phyloP scores from a whole-genome alignment of 1,140 invertebrate species.

The Drosophila santomea region DNA sequence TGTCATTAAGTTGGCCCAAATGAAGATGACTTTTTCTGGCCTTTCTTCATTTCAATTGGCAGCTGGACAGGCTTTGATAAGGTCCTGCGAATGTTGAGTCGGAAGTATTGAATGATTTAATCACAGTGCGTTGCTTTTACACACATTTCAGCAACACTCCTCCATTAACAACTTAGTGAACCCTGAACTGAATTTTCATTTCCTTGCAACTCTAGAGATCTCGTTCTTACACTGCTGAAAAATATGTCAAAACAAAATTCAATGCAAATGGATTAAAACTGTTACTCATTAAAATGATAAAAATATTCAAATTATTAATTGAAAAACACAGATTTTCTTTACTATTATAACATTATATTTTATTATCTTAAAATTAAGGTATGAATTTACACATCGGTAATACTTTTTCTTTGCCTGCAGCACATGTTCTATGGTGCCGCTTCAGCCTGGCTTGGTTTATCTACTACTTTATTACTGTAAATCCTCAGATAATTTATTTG shows the following conservation, averaged over 20 bases:
- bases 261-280: not conserved
- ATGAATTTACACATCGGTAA: not conserved
- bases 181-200: constrained; percentile 55
- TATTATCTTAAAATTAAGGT: too few relatives aligned
- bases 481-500: constrained; percentile 82
- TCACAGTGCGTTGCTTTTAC: not conserved
- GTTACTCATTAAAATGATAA: too few relatives aligned
- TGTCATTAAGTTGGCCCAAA: constrained; percentile 74
- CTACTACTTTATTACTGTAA: constrained; percentile 83
- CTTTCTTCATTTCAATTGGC: constrained; percentile 1
- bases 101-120: constrained; percentile 24
- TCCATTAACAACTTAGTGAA: constrained; percentile 53
- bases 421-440: constrained; percentile 24
- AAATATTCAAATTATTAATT: too few relatives aligned
- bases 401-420: constrained; percentile 16
- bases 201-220: constrained; percentile 12
- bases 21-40: constrained; percentile 73
- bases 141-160: constrained; percentile 18
- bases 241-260: fast-evolving
- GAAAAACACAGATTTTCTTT: too few relatives aligned
- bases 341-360: too few relatives aligned
- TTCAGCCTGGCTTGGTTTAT: constrained; percentile 67
- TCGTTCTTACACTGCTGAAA: not conserved
- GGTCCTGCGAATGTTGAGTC: constrained; percentile 2
- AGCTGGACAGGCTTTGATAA: constrained; percentile 35